Evolutionary conservation across 35 echinoderm and acorn worm genomes (phyloP), one percentile per base, ranked within the genome.

Genomic region (Hemicentrotus pulcherrimus): DNA sequence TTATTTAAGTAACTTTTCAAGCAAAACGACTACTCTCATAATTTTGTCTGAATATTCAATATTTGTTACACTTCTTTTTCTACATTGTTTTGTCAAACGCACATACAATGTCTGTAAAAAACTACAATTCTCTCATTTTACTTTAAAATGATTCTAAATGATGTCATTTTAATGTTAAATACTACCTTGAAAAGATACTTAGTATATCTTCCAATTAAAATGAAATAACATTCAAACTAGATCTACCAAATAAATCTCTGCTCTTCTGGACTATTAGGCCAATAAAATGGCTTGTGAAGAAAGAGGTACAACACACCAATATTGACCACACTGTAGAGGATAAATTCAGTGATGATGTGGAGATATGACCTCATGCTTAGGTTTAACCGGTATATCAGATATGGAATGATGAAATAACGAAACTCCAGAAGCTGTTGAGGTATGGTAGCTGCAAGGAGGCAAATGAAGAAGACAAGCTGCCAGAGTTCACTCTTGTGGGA

Each of bases 381-480:
- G 86, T 99, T 96, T 4, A 98, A 48, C 46, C 98, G 94, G 61
- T 96, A 97, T 15, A 99, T 92, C 45, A 99, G 92, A 33, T 98
- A 99, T n/a, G 98, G 98, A 16, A 99, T 86, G 50, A 99, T 98
- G 59, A 99, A 99, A 86, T 99, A 99, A 32, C 98, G 70, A 50
- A 99, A 97, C 91, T 99, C 98, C 4, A 99, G 90, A 2, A 99
- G 95, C 33, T 97, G 96, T 87, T 99, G 98, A 32, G 98, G 98
- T 31, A 99, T 94, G n/a, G 95, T 96, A 35, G 96, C 95, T 32
- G 94, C 96, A 48, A 95, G 33, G 47, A 98, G 78, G 86, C 97
- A 99, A 14, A 95, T 88, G 61, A 96, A 91, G 71, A 94, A 99
- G 0, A 97, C 94, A 28, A 99, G 92, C 31, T 94, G 94, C 97